A percentile compares a stretch with the other conserved stretches of the same genome.
Conservation (phyloP, 2,888 invertebrate species). For the Leptogaster cylindrica region DNA sequence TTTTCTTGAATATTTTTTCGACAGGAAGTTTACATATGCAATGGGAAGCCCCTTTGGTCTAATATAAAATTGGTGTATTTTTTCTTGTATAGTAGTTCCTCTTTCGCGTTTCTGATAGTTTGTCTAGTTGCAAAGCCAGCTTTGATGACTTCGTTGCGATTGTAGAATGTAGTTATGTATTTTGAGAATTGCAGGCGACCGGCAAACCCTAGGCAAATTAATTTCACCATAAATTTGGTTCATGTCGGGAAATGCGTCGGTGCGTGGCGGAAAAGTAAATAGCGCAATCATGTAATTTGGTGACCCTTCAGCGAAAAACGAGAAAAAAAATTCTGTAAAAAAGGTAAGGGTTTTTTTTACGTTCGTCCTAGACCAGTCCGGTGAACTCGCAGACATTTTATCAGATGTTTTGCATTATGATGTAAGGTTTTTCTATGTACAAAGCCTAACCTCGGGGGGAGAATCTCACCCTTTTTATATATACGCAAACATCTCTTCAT, state of each 20-base stretch:
- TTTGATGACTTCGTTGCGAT: neutral
- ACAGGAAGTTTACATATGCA: slow-evolving; percentile 44
- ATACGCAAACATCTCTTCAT: neutral
- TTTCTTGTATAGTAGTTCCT: slow-evolving; percentile 22
- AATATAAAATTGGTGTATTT: slow-evolving; percentile 31
- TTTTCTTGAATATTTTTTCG: slow-evolving; percentile 17
- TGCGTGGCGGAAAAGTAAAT: slow-evolving; percentile 45
- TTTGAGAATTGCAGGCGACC: slow-evolving; percentile 32
- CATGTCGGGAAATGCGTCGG: slow-evolving; percentile 49
- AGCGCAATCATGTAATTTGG: slow-evolving; percentile 33
- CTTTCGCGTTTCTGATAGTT: slow-evolving; percentile 5
- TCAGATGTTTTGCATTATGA: slow-evolving; percentile 20
- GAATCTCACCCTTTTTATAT: neutral
- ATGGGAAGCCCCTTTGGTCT: slow-evolving; percentile 17
- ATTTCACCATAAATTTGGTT: slow-evolving; percentile 47
- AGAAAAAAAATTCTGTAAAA: too few relatives aligned
- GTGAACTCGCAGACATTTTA: slow-evolving; percentile 20
- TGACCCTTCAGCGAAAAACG: neutral
- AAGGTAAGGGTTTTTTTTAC: neutral
- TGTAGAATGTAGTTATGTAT: neutral
- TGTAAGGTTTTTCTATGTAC: neutral
- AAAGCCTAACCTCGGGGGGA: neutral
- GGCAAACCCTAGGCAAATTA: slow-evolving; percentile 43
- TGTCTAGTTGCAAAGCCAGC: neutral
- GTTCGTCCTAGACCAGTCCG: neutral